Evolutionary conservation across 2,797 vertebrate species (phyloP), one percentile per base, ranked within the genome.

Genomic region (Propithecus deckenii): DNA sequence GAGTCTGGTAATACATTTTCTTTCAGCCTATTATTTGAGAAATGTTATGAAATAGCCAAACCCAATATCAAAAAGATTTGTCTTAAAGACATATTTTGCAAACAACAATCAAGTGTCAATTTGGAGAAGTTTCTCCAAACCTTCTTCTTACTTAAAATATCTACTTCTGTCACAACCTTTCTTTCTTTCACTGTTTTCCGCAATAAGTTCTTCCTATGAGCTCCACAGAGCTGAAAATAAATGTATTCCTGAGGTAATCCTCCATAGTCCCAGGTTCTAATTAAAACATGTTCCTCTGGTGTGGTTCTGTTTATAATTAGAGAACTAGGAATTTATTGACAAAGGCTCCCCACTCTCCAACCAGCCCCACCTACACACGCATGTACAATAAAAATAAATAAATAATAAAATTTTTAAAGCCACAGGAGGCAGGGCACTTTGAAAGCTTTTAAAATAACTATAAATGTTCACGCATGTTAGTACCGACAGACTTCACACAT

Each of bases 41-140:
- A 86, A 90, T 50, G 8, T 57, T 67, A 57, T 83, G 59, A 90
- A 92, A 86, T 93, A 76, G 52, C 74, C 46, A 65, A 78, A 78
- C n/a, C 32, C 18, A 89, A 9, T 22, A 86, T 89, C 96, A 93
- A 83, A 28, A 86, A 41, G 46, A 78, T 86, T 83, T 78, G 41
- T 78, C 94, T 93, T 93, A 76, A 86, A 67, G 89, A 87, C 43
- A 48, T 23, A 84, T 79, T 95, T 93, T 93, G 20, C 41, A 91
- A 91, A 83, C 63, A 96, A 59, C 20, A 41, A 91, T 71, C 52
- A 52, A 84, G 4, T 83, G 92, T n/a, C 89, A 17, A 86, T 95
- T 79, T 79, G 32, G 46, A 80, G 50, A 83, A 57, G 46, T 78
- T 90, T 86, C 78, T 75, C 46, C 38, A 83, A 90, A 90, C 38